Base-by-base conservation (phyloP, 2,113 vertebrate species). In the Tylochromis polylepis region DNA sequence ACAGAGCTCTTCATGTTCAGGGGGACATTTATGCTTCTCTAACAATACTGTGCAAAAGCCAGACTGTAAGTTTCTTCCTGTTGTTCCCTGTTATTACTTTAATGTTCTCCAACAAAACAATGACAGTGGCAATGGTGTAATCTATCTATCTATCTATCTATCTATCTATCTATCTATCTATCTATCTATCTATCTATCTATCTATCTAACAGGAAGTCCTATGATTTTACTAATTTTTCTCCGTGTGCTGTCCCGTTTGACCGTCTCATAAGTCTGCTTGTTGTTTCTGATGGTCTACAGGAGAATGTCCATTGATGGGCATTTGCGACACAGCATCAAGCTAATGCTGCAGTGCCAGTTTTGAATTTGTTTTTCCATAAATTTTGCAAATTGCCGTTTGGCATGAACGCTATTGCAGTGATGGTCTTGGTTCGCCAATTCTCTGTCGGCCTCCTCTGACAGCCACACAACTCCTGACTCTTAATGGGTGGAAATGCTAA, bases 401-500 rank as follows among this genome's bases (percentile, higher is more conserved):
- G 72, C 46, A 1, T 53, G 22, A 36, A 72, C 57, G 34, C 75
- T 90, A 79, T 94, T 93, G 95, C 95, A 92, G 91, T 89, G 91
- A 91, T 91, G 92, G 90, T 90, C 87, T 92, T 95, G 94, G 91
- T 93, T 85, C 87, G 58, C 56, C 80, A 36, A 27, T 79, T 87
- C 84, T 58, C 85, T 46, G 24, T 84, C 84, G 88, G 90, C 87
- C 84, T 91, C 75, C 79, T 87, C 86, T 79, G 41, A 86, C 84
- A 85, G 88, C 83, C 79, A 80, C 85, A 90, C 83, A 11, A 88
- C 86, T 89, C 83, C 83, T 49, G 83, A 90, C 82, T 93, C 93
- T 90, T 95, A 96, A 95, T 95, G 92, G 92, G 86, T 95, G 93
- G 93, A 95, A 95, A 95, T 85, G 86, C 93, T 90, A 87, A 93